Conservation (phyloP, 1,140 invertebrate genomes). For the Cotesia vestalis region DNA sequence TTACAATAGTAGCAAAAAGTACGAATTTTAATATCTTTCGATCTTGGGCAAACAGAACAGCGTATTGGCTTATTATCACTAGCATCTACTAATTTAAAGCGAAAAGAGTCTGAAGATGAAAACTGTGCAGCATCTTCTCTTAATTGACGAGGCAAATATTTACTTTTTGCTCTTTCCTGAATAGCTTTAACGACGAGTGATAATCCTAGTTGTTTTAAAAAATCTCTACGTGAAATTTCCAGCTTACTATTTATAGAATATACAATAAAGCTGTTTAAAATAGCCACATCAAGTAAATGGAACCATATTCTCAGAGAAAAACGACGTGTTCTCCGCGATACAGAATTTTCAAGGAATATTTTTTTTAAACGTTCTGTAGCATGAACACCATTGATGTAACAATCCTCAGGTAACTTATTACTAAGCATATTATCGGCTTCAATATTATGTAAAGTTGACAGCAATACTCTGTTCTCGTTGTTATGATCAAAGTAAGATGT, state of each 20-base stretch:
- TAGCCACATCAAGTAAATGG: background rate
- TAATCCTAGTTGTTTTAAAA: background rate
- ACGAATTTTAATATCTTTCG: background rate
- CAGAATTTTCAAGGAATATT: background rate
- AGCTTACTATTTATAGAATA: background rate
- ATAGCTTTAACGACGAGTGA: background rate
- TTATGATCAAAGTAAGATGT: background rate
- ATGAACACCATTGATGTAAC: background rate
- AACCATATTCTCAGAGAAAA: background rate
- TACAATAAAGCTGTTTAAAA: background rate
- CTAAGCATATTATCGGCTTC: background rate
- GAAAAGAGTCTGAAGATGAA: conserved; percentile 1
- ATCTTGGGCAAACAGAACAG: background rate
- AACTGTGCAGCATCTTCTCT: background rate
- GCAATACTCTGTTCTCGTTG: background rate
- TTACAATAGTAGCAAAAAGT: background rate
- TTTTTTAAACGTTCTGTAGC: background rate
- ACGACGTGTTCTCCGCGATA: background rate
- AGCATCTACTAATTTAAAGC: background rate
- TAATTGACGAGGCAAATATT: background rate
- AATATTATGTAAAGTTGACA: background rate
- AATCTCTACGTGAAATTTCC: background rate
- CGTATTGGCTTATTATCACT: background rate
- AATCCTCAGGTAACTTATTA: background rate
- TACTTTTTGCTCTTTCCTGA: background rate